Evolutionary conservation across 2,888 invertebrate genomes (phyloP), one percentile per base, ranked within the genome.

Genomic region (Drosophila peninsularis): DNA sequence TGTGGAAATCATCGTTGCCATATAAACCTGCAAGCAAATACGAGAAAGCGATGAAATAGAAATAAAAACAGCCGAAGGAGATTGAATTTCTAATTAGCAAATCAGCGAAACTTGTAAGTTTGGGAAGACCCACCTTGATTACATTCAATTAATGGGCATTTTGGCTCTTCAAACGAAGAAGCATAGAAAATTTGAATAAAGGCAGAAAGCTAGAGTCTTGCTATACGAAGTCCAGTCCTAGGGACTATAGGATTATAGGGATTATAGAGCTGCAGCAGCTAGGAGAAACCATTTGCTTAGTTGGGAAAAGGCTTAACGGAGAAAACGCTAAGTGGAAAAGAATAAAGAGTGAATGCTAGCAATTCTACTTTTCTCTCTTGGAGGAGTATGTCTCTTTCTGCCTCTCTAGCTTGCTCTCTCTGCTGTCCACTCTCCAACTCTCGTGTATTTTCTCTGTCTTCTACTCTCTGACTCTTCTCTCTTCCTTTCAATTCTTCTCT

Each of bases 1-100:
- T 97, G 94, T 98, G 98, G 55, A 98, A 95, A 92, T 98, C 97
- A 92, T 98, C 98, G 94, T 98, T 98, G 75, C 98, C 98, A 93
- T 98, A 98, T 71, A 98, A 95, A 65, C 94, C 92, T 92, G 56
- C 13, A 39, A 37, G 4, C 13, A 49, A 34, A 19, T 11, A 11
- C 5, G 6, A 14, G 7, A 0, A 1, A n/a, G 13, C 6, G 6
- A 2, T 3, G 47, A 17, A 30, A 7, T 32, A 17, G 13, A 30
- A 4, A 32, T 45, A 27, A 27, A 24, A 30, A 45, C 5, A 11
- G 6, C 3, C 30, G 3, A 17, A 2, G 17, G 11, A 47, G 3
- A 47, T 47, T 3, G 13, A 32, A 47, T 47, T 47, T 32, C 17
- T 47, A 47, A 30, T 47, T 47, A 19, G 3, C 27, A 47, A 32